Conservation (phyloP, 2,113 vertebrate genomes). For the Tragelaphus scriptus region DNA sequence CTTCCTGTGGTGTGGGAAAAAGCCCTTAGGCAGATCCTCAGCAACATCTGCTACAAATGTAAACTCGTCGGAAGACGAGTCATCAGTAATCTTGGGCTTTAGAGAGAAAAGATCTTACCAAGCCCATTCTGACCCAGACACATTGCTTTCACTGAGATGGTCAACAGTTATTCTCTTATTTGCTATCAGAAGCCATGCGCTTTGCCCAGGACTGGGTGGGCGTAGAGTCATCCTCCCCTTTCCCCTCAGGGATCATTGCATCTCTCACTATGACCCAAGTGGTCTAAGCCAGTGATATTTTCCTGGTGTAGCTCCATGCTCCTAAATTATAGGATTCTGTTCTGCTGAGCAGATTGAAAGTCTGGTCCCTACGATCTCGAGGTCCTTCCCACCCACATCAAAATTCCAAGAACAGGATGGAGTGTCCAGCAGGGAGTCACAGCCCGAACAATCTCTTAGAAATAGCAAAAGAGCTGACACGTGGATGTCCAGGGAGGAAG, state of each 20-base stretch:
- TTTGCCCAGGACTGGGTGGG: not conserved
- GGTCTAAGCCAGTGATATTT: not conserved
- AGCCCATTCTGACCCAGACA: too few species aligned
- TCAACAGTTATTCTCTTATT: not conserved
- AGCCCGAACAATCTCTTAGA: not conserved
- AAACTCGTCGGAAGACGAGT: not conserved
- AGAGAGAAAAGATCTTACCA: not conserved
- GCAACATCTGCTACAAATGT: not conserved
- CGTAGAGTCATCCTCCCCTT: fast-evolving
- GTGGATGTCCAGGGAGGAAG: not conserved
- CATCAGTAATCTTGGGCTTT: too few species aligned
- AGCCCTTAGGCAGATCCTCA: not conserved
- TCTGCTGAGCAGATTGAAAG: not conserved
- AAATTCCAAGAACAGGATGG: not conserved
- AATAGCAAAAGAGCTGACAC: not conserved
- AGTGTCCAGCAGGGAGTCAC: not conserved
- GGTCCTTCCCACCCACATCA: not conserved
- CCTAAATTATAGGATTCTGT: not conserved
- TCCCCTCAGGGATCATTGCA: too few species aligned
- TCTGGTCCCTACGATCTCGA: not conserved
- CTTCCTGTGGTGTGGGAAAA: not conserved
- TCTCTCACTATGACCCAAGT: not conserved
- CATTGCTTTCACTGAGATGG: not conserved
- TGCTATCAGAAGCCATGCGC: not conserved
- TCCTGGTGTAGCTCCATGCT: not conserved